Conservation (phyloP, 2,888 invertebrate genomes). For the Meghimatium bilineatum region DNA sequence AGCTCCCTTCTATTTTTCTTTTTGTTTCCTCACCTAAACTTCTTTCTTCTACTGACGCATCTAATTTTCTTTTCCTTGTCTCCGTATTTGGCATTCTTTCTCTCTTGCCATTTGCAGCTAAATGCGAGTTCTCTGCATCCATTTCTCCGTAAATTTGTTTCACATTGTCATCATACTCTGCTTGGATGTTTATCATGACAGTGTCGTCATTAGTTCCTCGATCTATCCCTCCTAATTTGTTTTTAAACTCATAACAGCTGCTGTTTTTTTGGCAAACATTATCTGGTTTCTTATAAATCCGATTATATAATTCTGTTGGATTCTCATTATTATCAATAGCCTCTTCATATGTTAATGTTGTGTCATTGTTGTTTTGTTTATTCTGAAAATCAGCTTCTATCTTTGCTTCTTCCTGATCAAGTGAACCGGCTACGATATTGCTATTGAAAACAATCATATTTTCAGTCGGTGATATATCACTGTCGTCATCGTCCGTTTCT, state of each 20-base stretch:
- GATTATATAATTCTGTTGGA: neutral
- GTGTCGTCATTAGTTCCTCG: no score
- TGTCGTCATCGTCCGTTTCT: neutral
- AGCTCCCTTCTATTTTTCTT: neutral
- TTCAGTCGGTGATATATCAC: neutral
- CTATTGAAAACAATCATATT: conserved; percentile 5
- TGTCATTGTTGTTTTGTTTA: neutral
- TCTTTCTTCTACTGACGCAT: no score
- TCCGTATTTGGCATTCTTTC: no score
- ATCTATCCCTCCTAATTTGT: neutral
- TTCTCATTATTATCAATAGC: neutral
- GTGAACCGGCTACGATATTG: neutral
- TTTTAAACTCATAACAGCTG: neutral
- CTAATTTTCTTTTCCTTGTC: no score
- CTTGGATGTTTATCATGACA: neutral
- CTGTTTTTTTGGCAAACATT: neutral
- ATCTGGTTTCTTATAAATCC: no score
- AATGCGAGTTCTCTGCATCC: neutral
- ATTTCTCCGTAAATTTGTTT: neutral
- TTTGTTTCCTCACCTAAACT: neutral
- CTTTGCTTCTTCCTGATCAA: neutral
- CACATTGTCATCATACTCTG: neutral
- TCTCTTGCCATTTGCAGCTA: no score
- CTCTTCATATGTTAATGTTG: neutral
- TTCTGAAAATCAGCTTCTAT: neutral